Evolutionary conservation across 1,140 invertebrate species (phyloP).

Genomic region (Augochlora pura): DNA sequence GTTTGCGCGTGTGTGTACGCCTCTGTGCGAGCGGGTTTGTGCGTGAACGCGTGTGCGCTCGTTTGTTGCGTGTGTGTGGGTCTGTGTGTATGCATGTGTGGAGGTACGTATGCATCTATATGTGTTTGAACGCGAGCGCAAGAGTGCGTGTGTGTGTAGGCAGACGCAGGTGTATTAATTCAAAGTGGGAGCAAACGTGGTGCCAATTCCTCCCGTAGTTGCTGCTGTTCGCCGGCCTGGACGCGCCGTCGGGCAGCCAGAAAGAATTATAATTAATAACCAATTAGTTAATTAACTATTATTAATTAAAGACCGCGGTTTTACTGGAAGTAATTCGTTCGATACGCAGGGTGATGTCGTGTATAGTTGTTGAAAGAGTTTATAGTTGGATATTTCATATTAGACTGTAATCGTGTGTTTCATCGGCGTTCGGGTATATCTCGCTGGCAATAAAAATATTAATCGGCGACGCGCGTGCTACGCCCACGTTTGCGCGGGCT

Average conservation of each 20-base stretch:
- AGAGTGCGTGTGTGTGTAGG: conserved; percentile 34
- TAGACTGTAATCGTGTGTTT: conserved; percentile 68
- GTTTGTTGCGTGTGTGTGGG: no score
- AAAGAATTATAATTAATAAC: conserved; percentile 55
- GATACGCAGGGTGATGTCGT: conserved; percentile 74
- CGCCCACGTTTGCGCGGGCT: no score
- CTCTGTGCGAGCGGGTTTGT: background rate
- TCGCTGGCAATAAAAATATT: conserved; percentile 48
- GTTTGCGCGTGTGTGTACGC: no score
- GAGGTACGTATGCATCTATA: no score
- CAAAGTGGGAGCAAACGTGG: conserved; percentile 77
- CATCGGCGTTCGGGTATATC: conserved; percentile 44
- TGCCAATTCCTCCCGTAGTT: conserved; percentile 77
- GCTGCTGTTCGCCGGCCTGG: conserved; percentile 36
- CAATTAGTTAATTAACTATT: conserved; percentile 59
- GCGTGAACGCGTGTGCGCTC: no score
- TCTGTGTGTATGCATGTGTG: conserved; percentile 8
- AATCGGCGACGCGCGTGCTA: no score
- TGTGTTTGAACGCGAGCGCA: no score
- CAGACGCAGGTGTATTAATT: conserved; percentile 35
- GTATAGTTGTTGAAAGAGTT: conserved; percentile 75
- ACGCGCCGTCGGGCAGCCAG: conserved; percentile 40
- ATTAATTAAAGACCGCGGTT: conserved; percentile 40
- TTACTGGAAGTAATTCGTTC: conserved; percentile 69
- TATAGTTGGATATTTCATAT: conserved; percentile 77